phyloP scores from a whole-genome alignment of 2,888 invertebrate genomes.

The Eubasilissa splendida region DNA sequence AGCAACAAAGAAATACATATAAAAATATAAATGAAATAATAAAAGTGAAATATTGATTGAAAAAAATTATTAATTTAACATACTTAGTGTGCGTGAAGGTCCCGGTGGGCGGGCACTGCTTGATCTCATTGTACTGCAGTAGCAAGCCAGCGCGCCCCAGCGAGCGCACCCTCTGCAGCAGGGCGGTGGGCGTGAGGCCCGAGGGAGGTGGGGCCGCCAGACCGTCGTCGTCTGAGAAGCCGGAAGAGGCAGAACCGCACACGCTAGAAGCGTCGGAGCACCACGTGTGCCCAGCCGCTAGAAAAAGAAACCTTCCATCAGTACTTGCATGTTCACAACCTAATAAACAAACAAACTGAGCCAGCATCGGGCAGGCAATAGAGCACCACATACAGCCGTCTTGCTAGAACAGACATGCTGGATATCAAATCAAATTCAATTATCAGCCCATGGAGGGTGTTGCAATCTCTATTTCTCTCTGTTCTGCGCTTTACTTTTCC shows the following conservation, averaged over 20 bases:
- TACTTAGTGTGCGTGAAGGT: slow-evolving; percentile 91
- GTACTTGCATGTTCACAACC: not conserved
- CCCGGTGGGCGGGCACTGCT: slow-evolving; percentile 87
- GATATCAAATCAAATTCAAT: no score
- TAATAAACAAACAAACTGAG: no score
- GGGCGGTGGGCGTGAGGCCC: slow-evolving; percentile 80
- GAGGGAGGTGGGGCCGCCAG: slow-evolving; percentile 79
- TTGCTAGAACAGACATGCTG: no score
- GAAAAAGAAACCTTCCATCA: slow-evolving; percentile 51
- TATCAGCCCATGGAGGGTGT: no score
- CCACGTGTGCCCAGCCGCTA: slow-evolving; percentile 62
- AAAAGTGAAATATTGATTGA: no score
- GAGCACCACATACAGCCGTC: no score
- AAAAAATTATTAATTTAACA: not conserved
- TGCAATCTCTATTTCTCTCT: no score
- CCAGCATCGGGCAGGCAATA: no score
- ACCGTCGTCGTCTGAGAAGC: slow-evolving; percentile 93
- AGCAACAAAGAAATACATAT: no score
- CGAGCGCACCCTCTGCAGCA: slow-evolving; percentile 83
- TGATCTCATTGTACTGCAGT: slow-evolving; percentile 91
- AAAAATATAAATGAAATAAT: no score
- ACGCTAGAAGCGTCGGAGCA: slow-evolving; percentile 78
- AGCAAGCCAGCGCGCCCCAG: slow-evolving; percentile 86
- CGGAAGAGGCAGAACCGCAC: slow-evolving; percentile 84
- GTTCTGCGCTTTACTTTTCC: no score